Evolutionary conservation across 2,113 vertebrate genomes (phyloP), one percentile per base, ranked within the genome.

Genomic region (Dasypus novemcinctus): DNA sequence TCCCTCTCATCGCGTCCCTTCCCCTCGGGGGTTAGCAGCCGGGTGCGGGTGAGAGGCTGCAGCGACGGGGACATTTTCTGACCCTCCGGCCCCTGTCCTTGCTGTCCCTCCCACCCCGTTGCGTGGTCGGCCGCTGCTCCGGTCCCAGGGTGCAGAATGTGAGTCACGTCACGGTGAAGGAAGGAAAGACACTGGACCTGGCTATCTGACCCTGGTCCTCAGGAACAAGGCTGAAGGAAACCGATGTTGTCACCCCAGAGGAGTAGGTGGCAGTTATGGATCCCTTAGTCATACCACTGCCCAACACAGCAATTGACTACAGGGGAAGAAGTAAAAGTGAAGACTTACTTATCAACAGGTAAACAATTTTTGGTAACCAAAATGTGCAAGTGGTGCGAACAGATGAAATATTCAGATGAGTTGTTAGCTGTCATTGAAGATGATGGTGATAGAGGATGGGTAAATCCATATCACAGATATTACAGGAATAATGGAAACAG

Each of bases 361-460:
- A 99, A 99, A 98, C 99, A 99, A 97, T 99, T 99, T 97, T 99
- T 99, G 95, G 98, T 99, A 97, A 99, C 99, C 36, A 99, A 99
- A 99, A 99, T 97, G 99, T 99, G 78, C 96, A 99, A 99, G 97
- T 99, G 99, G 13, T 99, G 99, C 97, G 99, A 99, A 98, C 99
- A 99, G 97, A 99, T 99, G 99, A 99, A 99, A 88, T 99, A 99
- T 96, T 99, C 99, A 0, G 99, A 99, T 80, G 99, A 99, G 98
- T 98, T 99, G 97, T 99, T 99, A 95, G 99, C 99, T 93, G 99
- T 99, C 97, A 99, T 99, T 98, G 99, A 99, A 97, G 99, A 99
- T 93, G 99, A 99, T 97, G 99, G 99, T 64, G 99, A 99, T 89
- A 99, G 99, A 18, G 99, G 99, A 96, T 99, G 99, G 99, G 99